These are phyloP conservation scores for Rhamnusium bicolor DNA, from an alignment of 2,888 invertebrate genomes.

Conservation along the genomic window DNA sequence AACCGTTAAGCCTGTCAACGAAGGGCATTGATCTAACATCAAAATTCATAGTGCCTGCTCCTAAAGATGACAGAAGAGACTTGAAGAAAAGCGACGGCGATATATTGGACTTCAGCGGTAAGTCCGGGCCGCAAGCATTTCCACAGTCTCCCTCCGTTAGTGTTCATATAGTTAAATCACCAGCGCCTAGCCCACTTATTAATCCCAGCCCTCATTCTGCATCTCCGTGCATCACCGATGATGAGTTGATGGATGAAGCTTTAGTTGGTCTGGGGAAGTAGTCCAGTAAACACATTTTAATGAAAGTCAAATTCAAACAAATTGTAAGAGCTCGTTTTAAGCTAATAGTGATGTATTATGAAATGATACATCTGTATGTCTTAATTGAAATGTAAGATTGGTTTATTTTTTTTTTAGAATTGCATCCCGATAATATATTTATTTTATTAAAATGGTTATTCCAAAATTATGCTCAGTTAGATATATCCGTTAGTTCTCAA, in stretches of 20 bases:
- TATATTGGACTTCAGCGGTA: conserved; percentile 70
- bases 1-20: conserved; percentile 63
- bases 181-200: conserved; percentile 80
- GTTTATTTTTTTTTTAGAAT: no score
- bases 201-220: conserved; percentile 80
- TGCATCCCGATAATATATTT: no score
- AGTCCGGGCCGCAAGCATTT: conserved; percentile 58
- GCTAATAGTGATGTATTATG: no score
- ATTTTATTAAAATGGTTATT: no score
- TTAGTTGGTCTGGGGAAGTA: conserved; percentile 84
- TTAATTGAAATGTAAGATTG: no score
- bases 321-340: background rate
- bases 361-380: no score
- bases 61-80: conserved; percentile 59
- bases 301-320: background rate
- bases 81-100: conserved; percentile 72
- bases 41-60: conserved; percentile 69
- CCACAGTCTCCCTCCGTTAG: conserved; percentile 80
- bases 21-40: conserved; percentile 71
- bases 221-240: conserved; percentile 89
- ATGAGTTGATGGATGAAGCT: conserved; percentile 92
- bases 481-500: no score
- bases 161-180: conserved; percentile 84
- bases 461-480: no score
- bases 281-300: background rate